Conservation (phyloP, 2,113 vertebrate genomes). For the Mus spicilegus region DNA sequence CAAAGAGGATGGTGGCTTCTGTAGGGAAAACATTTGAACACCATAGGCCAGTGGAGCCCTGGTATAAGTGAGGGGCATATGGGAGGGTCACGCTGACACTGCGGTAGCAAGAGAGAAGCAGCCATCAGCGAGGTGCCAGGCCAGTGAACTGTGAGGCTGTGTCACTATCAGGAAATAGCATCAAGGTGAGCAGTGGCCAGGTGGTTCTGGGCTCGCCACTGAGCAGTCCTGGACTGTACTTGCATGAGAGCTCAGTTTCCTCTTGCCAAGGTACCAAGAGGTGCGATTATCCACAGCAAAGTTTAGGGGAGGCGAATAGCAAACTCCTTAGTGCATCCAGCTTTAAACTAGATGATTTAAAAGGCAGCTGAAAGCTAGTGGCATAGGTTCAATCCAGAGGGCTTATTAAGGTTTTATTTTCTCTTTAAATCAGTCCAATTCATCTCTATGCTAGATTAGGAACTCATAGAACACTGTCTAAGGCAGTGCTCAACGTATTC, state of each 20-base stretch:
- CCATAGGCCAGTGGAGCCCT: too few species aligned
- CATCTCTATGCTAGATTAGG: neutral
- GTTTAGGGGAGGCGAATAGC: neutral
- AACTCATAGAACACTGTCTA: neutral
- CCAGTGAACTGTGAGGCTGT: neutral
- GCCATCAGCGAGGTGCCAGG: neutral
- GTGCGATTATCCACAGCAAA: neutral
- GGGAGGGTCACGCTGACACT: too few species aligned
- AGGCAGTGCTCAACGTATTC: neutral
- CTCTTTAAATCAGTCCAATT: neutral
- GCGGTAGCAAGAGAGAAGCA: too few species aligned
- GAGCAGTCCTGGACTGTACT: neutral
- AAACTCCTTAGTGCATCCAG: neutral
- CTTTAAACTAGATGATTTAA: neutral
- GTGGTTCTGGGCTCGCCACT: neutral
- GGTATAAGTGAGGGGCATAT: rapidly evolving
- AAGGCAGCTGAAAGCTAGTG: neutral
- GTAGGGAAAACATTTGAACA: neutral
- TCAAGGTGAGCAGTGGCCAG: neutral
- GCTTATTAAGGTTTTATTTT: neutral
- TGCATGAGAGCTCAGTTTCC: rapidly evolving
- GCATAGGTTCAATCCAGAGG: neutral
- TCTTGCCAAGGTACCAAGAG: rapidly evolving
- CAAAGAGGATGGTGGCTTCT: neutral
- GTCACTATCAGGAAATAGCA: neutral